Percentiles rank a stretch among this genome's conserved stretches.
phyloP scores from a whole-genome alignment of 1,140 invertebrate genomes.

The Galleria mellonella region DNA sequence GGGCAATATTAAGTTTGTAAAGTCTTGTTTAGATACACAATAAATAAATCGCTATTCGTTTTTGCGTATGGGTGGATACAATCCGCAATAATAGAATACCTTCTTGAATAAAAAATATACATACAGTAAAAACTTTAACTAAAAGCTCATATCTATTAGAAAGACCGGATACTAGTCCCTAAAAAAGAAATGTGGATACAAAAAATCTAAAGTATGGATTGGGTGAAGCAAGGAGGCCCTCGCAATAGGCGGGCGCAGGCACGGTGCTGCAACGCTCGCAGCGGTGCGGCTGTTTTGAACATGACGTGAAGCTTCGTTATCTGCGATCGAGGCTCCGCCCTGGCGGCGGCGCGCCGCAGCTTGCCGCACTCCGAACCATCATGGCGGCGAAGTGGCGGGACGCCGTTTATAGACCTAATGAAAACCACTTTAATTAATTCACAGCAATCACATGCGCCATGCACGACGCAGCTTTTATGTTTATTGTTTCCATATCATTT shows the following conservation, averaged over 20 bases:
- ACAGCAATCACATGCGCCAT: conserved; percentile 59
- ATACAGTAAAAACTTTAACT: too few relatives aligned
- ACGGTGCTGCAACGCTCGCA: conserved; percentile 2
- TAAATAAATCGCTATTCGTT: too few relatives aligned
- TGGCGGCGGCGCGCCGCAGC: conserved; percentile 9
- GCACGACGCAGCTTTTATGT: conserved; percentile 58
- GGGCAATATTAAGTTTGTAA: too few relatives aligned
- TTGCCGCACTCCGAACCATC: conserved; percentile 23
- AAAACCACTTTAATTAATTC: conserved; percentile 70
- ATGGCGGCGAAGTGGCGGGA: conserved; percentile 37
- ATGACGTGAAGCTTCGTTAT: conserved; percentile 40
- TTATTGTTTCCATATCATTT: conserved; percentile 68
- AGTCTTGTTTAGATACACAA: too few relatives aligned
- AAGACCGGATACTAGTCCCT: not conserved
- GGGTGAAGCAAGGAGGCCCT: not conserved
- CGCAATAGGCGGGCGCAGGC: not conserved
- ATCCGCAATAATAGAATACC: too few relatives aligned
- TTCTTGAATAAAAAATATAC: too few relatives aligned
- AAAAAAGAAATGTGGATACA: not conserved
- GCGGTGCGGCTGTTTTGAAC: not conserved
- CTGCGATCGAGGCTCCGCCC: conserved; percentile 27
- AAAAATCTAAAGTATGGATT: too few relatives aligned
- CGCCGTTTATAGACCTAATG: conserved; percentile 50
- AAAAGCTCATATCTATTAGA: too few relatives aligned
- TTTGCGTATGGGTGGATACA: too few relatives aligned